Conservation (phyloP, 2,797 vertebrate genomes). For the Coregonus ussuriensis region DNA sequence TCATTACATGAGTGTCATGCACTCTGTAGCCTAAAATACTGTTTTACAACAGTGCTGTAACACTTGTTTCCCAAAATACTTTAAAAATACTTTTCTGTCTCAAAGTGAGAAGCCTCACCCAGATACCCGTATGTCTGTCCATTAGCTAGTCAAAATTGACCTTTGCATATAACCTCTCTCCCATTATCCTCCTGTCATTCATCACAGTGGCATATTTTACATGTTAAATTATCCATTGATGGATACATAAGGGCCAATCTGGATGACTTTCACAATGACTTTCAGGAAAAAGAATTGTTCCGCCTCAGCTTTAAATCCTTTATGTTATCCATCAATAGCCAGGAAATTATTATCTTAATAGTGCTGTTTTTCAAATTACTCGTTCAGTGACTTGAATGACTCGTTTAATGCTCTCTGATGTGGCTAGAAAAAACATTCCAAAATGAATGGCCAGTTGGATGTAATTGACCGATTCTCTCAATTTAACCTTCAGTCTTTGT, state of each 20-base stretch:
- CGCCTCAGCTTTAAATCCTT: conserved; percentile 35
- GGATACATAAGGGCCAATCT: conserved; percentile 40
- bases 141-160: conserved; percentile 38
- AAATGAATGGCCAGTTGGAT: not conserved
- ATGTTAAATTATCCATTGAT: conserved; percentile 47
- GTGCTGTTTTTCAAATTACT: not conserved
- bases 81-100: not conserved
- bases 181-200: conserved; percentile 24
- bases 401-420: not conserved
- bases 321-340: conserved; percentile 9
- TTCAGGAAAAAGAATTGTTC: conserved; percentile 30
- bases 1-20: too few relatives aligned
- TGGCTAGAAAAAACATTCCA: not conserved
- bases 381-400: not conserved
- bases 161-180: conserved; percentile 26
- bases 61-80: not conserved
- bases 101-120: conserved; percentile 1
- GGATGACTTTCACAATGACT: conserved; percentile 37
- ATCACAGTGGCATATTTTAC: conserved; percentile 55
- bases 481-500: conserved; percentile 25
- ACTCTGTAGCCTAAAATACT: too few relatives aligned
- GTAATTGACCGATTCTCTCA: not conserved
- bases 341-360: not conserved
- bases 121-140: not conserved
- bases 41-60: too few relatives aligned